Base-by-base conservation (phyloP, 2,888 invertebrate species). In the Hydroisotoma schaefferi region DNA sequence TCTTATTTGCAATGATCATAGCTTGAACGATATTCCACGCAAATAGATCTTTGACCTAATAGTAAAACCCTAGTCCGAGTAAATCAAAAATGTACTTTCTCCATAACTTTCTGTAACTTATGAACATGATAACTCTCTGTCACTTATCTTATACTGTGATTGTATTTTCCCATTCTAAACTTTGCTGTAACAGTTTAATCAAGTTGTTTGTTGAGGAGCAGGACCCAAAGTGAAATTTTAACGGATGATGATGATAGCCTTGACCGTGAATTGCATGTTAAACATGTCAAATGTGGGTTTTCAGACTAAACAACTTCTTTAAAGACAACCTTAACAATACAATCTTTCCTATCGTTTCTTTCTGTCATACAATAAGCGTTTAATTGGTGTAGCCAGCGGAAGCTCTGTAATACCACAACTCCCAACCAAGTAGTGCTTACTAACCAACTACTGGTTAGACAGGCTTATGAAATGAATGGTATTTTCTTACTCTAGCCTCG, bases 231-330 rank as follows among this genome's bases (percentile, higher is more conserved):
- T 40, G 40, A 40, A 15, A 40, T 15, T 15, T 40, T 20, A n/a
- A n/a, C n/a, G n/a, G n/a, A 5, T 40, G 5, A 40, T 5, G 40
- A 15, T 10, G 40, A 15, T 40, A 40, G 20, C 40, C 40, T 40
- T 40, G 40, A 40, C 40, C 40, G 40, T 40, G 40, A 40, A 40
- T 40, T 6, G 6, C 15, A 33, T 40, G 15, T 40, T 40, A 40
- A 40, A 40, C 4, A 49, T 59, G 56, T 67, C 57, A 67, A 58
- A 67, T 67, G 55, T 64, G 65, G 65, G 67, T 67, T 65, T 67
- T 63, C 60, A 63, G 62, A 58, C 66, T 63, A 63, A 55, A 40
- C 56, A 57, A 55, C 57, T 40, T 60, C 33, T 20, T n/a, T n/a
- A n/a, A n/a, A 33, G 15, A 25, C 10, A 51, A 49, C 29, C 3